Percentiles rank a stretch among this genome's conserved stretches.
Conservation (phyloP, 2,113 vertebrate genomes). For the Clinocottus analis region DNA sequence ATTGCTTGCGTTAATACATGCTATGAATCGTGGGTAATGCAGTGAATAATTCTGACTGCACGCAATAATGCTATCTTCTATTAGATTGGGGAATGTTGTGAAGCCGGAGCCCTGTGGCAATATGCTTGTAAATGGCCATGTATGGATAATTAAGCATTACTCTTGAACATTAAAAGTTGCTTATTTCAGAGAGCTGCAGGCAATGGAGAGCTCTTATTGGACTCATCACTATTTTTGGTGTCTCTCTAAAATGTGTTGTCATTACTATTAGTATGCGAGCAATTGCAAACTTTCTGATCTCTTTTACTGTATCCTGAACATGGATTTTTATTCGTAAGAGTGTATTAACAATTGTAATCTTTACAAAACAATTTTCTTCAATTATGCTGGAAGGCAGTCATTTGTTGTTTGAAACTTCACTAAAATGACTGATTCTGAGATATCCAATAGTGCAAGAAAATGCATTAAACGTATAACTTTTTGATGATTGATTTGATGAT, state of each 20-base stretch:
- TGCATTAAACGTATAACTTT: not conserved
- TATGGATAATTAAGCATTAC: slow-evolving; percentile 88
- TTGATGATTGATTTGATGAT: not conserved
- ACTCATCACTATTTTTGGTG: slow-evolving; percentile 66
- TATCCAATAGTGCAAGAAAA: not conserved
- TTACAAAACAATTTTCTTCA: slow-evolving; percentile 21
- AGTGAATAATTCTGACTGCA: slow-evolving; percentile 95
- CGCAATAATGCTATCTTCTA: slow-evolving; percentile 93
- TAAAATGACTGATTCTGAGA: not conserved
- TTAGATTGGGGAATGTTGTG: slow-evolving; percentile 86
- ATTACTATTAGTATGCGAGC: slow-evolving; percentile 61
- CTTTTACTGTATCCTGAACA: slow-evolving; percentile 49
- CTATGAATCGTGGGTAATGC: slow-evolving; percentile 95
- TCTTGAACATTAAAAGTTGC: slow-evolving; percentile 88
- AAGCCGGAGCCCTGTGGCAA: slow-evolving; percentile 90
- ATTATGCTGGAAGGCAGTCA: not conserved
- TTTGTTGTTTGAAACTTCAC: not conserved
- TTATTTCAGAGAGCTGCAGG: slow-evolving; percentile 84
- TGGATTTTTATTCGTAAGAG: slow-evolving; percentile 38
- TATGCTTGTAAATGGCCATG: slow-evolving; percentile 92
- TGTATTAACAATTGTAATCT: slow-evolving; percentile 8
- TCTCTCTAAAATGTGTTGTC: slow-evolving; percentile 61
- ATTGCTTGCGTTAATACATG: slow-evolving; percentile 98
- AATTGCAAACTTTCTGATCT: slow-evolving; percentile 58
- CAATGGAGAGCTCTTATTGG: slow-evolving; percentile 72